These are phyloP conservation scores for Scleropages formosus DNA, from an alignment of 2,797 vertebrate species.

Conservation along the genomic window DNA sequence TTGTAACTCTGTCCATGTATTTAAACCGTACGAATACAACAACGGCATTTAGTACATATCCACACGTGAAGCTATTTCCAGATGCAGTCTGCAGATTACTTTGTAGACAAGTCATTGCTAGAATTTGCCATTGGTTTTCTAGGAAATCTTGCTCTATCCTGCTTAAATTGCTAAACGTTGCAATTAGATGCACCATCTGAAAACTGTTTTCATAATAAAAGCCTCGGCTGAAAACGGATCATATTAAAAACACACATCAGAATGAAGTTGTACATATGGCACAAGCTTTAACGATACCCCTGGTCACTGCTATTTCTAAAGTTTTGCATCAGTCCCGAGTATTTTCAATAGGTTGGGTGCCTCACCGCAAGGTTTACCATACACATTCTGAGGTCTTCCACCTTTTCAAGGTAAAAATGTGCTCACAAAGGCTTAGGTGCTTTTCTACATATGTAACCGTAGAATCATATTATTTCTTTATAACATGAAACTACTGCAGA, in stretches of 20 bases:
- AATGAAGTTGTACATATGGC: no score
- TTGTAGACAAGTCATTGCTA: constrained; percentile 57
- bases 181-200: no score
- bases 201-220: no score
- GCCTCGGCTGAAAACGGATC: no score
- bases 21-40: constrained; percentile 3
- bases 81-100: constrained; percentile 66
- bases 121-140: constrained; percentile 67
- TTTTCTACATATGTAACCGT: neutral
- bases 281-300: no score
- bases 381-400: neutral
- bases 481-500: neutral
- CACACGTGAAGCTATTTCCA: constrained; percentile 66
- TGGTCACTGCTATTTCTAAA: no score
- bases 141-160: constrained; percentile 63
- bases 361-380: no score
- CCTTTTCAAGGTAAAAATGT: neutral
- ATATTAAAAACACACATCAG: no score
- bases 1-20: neutral
- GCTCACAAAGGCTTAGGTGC: neutral
- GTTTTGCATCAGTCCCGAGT: no score
- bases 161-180: no score
- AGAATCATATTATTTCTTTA: neutral
- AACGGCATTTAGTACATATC: constrained; percentile 54
- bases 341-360: no score